Conservation (phyloP, 2,113 vertebrate genomes). For the Arenaria interpres region DNA sequence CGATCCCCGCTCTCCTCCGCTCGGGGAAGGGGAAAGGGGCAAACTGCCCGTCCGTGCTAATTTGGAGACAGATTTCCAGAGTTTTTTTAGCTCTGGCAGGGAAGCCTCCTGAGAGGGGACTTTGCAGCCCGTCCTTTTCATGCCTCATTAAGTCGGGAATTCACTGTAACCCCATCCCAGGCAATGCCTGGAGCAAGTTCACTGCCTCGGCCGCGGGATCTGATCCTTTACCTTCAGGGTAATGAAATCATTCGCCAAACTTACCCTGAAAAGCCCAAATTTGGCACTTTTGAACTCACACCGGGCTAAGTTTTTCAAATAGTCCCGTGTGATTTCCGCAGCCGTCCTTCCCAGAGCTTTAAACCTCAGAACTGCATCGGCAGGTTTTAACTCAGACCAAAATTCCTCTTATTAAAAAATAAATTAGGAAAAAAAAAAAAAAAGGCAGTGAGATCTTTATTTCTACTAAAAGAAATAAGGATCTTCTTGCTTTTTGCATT, state of each 20-base stretch:
- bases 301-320: neutral
- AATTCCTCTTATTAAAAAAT: neutral
- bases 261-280: neutral
- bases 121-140: neutral
- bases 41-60: neutral
- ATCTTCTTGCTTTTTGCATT: neutral
- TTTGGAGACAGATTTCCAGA: neutral
- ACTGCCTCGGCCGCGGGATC: neutral
- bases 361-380: neutral
- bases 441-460: neutral
- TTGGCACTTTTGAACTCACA: neutral
- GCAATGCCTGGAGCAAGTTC: slow-evolving; percentile 58
- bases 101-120: neutral
- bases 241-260: neutral
- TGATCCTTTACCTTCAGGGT: neutral
- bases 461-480: neutral
- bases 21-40: neutral
- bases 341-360: neutral
- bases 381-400: neutral
- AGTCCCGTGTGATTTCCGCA: neutral
- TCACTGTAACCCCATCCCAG: neutral
- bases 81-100: neutral
- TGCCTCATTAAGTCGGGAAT: slow-evolving; percentile 57
- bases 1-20: neutral
- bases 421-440: neutral